Base-by-base conservation (phyloP, 2,113 vertebrate genomes). In the Ploceus nigricollis region DNA sequence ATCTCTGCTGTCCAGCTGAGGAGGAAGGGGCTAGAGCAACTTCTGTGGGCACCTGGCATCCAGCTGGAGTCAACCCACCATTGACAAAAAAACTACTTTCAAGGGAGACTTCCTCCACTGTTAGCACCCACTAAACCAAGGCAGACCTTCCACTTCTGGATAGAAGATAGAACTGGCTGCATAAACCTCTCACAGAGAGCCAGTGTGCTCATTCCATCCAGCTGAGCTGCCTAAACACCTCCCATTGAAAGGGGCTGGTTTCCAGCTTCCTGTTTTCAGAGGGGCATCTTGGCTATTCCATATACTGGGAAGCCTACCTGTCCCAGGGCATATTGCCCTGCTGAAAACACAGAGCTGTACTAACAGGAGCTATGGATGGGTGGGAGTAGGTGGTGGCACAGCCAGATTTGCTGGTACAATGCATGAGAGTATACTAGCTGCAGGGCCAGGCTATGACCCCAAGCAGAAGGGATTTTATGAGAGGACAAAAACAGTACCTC, bases 271-370 rank as follows among this genome's bases (percentile, higher is more conserved):
- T 45, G 15, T 53, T 91, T 66, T 45, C 45, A 40, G 64, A 68
- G 44, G 33, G 37, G 6, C 48, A 13, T 39, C 20, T 40, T 78
- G 60, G 11, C 8, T 82, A 45, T 77, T 42, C 51, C 1, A 0
- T 1, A 0, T 40, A 10, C 15, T 4, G 6, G 25, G 39, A 22
- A 77, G 11, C 21, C n/a, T 47, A 7, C 8, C 15, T 65, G 7
- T 9, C 8, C 13, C 30, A 40, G 39, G 13, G 7, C 5, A 25
- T 1, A 7, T 11, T 3, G 1, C 51, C 13, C 61, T 44, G 30
- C 39, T 75, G 45, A 69, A 94, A 92, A 30, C 3, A 1, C 31
- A 77, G 58, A 70, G 31, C 30, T 57, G 6, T 11, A 4, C 22
- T 27, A 24, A 8, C 5, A 54, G 25, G 18, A 61, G 6, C 13